Conservation (phyloP, 2,797 vertebrate genomes). For the Potorous gilbertii region DNA sequence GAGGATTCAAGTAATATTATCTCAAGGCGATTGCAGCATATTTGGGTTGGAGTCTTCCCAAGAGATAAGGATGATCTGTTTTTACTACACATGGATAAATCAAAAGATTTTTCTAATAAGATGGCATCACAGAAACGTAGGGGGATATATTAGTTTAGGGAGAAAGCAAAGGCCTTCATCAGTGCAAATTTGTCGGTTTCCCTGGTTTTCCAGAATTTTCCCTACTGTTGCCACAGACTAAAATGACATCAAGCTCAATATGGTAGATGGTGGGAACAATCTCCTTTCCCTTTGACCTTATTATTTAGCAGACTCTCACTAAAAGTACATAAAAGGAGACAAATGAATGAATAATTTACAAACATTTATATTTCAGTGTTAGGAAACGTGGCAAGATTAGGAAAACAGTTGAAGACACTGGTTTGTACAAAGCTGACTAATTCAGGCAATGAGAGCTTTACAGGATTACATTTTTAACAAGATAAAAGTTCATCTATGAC, state of each 20-base stretch:
- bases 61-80: slow-evolving; percentile 35
- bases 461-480: slow-evolving; percentile 83
- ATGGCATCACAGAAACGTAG: slow-evolving; percentile 51
- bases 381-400: slow-evolving; percentile 86
- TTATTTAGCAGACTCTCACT: slow-evolving; percentile 71
- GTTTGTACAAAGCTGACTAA: slow-evolving; percentile 83
- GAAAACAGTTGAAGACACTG: slow-evolving; percentile 87
- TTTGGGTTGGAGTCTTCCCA: slow-evolving; percentile 30
- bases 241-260: slow-evolving; percentile 50
- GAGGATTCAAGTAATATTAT: slow-evolving; percentile 7
- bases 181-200: slow-evolving; percentile 13
- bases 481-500: slow-evolving; percentile 83
- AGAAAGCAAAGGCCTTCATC: slow-evolving; percentile 18
- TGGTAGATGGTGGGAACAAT: slow-evolving; percentile 61
- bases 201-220: slow-evolving; percentile 13
- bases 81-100: slow-evolving; percentile 44
- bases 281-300: slow-evolving; percentile 58
- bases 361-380: slow-evolving; percentile 90
- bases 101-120: slow-evolving; percentile 47
- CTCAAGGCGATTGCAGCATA: background rate
- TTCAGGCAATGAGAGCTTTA: slow-evolving; percentile 85
- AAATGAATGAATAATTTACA: slow-evolving; percentile 87
- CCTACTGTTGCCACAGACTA: slow-evolving; percentile 21
- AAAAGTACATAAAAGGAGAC: slow-evolving; percentile 79
- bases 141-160: background rate